Evolutionary conservation across 2,888 invertebrate species (phyloP), one percentile per base, ranked within the genome.

Genomic region (Troglohyphantes excavatus): DNA sequence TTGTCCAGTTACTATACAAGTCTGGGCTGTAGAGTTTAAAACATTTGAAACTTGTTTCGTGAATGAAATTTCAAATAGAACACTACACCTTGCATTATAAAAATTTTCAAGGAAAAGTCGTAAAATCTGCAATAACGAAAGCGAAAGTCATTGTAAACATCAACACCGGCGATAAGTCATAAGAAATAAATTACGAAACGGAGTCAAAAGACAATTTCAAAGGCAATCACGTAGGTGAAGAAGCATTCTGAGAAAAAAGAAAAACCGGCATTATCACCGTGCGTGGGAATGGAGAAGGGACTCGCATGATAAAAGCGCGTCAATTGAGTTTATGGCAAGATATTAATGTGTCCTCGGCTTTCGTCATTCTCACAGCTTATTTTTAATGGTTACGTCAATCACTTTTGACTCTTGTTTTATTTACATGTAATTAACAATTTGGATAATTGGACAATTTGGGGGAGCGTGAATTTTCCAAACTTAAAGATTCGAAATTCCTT

Each of bases 161-260:
- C 53, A 53, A 53, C 53, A 53, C 17, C 53, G n/a, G 13, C n/a
- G 53, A 53, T 53, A 53, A 53, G 53, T 53, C 53, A n/a, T 13
- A 5, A 53, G 53, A 53, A 53, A 53, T 53, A 53, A 53, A 53
- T 53, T 53, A 5, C 53, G n/a, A 53, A 53, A 53, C 5, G 17
- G 53, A 53, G n/a, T 2, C 2, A 53, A 17, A 11, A 78, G 61
- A 65, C 61, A 78, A 78, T 39, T 39, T 26, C 65, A 63, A 27
- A 63, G 63, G 26, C 78, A 78, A 78, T 33, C 23, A 29, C 78
- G 78, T 78, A 33, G 78, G 78, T 39, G 65, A 43, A n/a, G n/a
- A n/a, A 43, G 39, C 29, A 39, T 39, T 26, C 59, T 53, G 63
- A 19, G 61, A n/a, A n/a, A n/a, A n/a, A n/a, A n/a, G n/a, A n/a